Percentiles rank a stretch among this genome's conserved stretches.
Evolutionary conservation across 1,140 invertebrate genomes (phyloP).

Genomic region (Euschistus heros): DNA sequence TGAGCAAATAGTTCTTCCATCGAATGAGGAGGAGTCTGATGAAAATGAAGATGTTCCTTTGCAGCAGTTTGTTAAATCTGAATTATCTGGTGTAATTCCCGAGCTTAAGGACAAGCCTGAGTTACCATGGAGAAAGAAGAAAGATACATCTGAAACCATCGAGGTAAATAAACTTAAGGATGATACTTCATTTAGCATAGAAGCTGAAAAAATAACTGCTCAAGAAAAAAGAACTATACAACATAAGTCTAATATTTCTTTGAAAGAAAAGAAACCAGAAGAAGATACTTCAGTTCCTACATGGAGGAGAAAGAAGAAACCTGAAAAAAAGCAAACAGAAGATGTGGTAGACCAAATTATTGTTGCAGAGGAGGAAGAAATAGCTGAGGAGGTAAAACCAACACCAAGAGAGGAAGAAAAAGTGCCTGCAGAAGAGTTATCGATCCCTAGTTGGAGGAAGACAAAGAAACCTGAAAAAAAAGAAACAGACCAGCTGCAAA

Average conservation of each 20-base stretch:
- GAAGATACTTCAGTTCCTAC: constrained; percentile 19
- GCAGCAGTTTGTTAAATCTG: constrained; percentile 9
- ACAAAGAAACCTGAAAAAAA: no score
- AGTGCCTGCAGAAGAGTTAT: no score
- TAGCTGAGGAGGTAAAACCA: no score
- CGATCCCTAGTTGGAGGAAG: no score
- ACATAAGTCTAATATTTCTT: not conserved
- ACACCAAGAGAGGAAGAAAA: no score
- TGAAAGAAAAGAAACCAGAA: not conserved
- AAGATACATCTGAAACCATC: constrained; percentile 4
- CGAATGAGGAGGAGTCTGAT: constrained; percentile 21
- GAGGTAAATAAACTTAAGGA: constrained; percentile 14
- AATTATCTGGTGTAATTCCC: constrained; percentile 20
- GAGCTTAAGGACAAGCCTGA: constrained; percentile 26
- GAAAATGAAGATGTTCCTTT: constrained; percentile 25
- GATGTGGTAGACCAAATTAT: no score
- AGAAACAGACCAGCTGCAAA: no score
- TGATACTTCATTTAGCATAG: not conserved
- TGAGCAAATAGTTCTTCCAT: constrained; percentile 17
- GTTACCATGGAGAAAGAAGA: constrained; percentile 29
- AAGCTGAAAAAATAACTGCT: not conserved
- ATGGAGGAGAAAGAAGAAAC: constrained; percentile 21
- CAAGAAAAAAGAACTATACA: not conserved
- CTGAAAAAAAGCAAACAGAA: constrained; percentile 20
- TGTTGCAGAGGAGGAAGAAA: no score